These are phyloP conservation scores for Mastomys natalensis DNA, from an alignment of 2,113 vertebrate genomes.

Conservation along the genomic window DNA sequence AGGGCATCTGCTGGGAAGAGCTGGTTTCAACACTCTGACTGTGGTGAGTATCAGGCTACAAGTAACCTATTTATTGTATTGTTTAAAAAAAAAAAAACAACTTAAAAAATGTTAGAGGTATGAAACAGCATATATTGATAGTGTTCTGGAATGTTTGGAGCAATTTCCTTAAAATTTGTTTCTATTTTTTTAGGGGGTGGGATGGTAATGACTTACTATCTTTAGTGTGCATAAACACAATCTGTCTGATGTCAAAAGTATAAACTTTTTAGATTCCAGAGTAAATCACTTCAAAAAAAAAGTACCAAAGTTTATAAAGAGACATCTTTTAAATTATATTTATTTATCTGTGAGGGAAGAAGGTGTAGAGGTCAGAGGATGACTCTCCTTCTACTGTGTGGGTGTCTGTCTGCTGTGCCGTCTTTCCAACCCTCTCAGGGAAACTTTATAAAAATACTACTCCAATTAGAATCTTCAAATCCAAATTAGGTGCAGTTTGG, in stretches of 20 bases:
- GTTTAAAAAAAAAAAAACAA: not conserved
- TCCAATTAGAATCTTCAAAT: not conserved
- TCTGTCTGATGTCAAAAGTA: not conserved
- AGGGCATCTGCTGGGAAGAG: conserved; percentile 93
- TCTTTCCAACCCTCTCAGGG: not conserved
- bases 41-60: conserved; percentile 89
- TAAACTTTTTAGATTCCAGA: conserved; percentile 35
- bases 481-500: not conserved
- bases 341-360: not conserved
- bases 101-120: conserved; percentile 14
- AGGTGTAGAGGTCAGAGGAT: not conserved
- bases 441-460: not conserved
- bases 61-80: not conserved
- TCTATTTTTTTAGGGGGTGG: not conserved
- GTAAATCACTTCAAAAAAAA: conserved; percentile 16
- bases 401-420: not conserved
- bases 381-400: not conserved
- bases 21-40: conserved; percentile 96
- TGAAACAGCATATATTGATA: not conserved
- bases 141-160: not conserved
- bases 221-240: conserved; percentile 13
- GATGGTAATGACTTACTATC: not conserved
- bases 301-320: conserved; percentile 1
- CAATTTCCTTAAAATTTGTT: not conserved
- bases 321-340: not conserved